Base-by-base conservation (phyloP, 2,113 vertebrate genomes). In the Cynocephalus volans region DNA sequence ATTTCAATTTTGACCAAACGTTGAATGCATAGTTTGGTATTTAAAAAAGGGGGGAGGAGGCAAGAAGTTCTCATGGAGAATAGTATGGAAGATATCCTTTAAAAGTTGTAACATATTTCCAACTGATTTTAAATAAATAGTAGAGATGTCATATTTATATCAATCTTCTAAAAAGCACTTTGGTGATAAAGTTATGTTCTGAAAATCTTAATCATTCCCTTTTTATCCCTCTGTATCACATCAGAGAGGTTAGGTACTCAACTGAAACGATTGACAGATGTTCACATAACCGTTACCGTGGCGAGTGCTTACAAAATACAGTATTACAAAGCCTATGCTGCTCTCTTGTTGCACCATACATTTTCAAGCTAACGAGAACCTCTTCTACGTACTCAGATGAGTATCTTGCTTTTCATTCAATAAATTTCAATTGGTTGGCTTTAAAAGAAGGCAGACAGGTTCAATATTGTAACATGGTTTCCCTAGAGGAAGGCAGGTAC, bases 61-160 rank as follows among this genome's bases (percentile, higher is more conserved):
- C 31, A 80, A 81, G 23, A 31, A 54, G 12, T 73, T 95, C 33
- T 90, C 21, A 26, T 90, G 31, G 45, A 69, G 33, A 86, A 56
- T 92, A 80, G 21, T 62, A 62, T 48, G 18, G 54, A 81, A 69
- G 65, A 90, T 90, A 73, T 3, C 80, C 65, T 95, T 93, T 83
- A 1, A 5, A 80, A 94, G 56, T 26, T 90, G 64, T 62, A 75
- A 72, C 65, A 33, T 62, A 95, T 81, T 89, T 87, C 31, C 62
- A 93, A 84, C 7, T 17, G 70, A 58, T 67, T 84, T 90, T 90
- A 84, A 93, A 85, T 28, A 95, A 94, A 69, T 88, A 76, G 85
- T 79, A 96, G 45, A 81, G 36, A 95, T 75, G 3, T 15, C 0
- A 36, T 60, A 92, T 73, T 73, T 54, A 67, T 56, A 48, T 11